A percentile compares a stretch with the other conserved stretches of the same genome.
Conservation (phyloP, 2,113 vertebrate genomes). For the Willisornis vidua region DNA sequence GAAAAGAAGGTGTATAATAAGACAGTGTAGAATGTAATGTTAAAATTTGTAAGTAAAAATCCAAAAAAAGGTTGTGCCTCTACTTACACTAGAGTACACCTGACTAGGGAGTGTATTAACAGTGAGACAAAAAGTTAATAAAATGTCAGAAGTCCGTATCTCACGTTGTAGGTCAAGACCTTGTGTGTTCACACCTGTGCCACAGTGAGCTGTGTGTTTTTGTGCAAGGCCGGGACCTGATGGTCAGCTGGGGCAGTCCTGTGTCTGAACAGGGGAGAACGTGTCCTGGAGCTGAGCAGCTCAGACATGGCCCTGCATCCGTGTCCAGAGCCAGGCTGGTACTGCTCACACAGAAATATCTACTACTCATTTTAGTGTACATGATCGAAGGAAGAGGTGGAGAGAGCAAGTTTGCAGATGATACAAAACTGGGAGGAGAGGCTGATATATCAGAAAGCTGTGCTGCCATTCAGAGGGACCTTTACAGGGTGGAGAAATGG, state of each 20-base stretch:
- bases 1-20: background rate
- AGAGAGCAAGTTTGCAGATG: background rate
- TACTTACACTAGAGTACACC: background rate
- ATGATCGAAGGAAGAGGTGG: background rate
- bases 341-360: background rate
- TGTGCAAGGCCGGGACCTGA: accelerated
- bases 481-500: background rate
- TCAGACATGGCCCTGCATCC: accelerated
- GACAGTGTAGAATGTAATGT: background rate
- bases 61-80: background rate
- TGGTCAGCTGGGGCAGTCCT: accelerated
- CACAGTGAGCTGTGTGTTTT: accelerated
- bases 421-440: background rate
- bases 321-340: background rate
- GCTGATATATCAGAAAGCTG: background rate
- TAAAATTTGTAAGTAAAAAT: background rate
- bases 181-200: accelerated
- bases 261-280: background rate
- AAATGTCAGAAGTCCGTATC: background rate
- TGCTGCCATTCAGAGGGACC: background rate
- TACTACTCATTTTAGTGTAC: background rate
- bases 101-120: background rate
- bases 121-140: background rate
- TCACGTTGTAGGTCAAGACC: background rate
- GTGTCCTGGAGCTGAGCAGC: background rate